phyloP scores from a whole-genome alignment of 2,797 vertebrate genomes.

The Antennarius maculatus region DNA sequence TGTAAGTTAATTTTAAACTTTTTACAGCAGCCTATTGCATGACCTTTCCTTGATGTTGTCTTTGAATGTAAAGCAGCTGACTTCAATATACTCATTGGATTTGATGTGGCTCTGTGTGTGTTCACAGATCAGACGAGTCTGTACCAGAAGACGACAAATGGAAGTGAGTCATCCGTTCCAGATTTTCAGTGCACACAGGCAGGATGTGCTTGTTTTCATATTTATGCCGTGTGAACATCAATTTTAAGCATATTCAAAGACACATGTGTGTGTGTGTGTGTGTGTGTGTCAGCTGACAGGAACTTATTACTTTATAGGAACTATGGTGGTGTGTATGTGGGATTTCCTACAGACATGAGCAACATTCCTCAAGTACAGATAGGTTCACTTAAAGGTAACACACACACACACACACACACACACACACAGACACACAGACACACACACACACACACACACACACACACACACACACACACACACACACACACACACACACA shows the following conservation, averaged over 20 bases:
- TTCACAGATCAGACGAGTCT: constrained; percentile 82
- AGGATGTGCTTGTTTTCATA: neutral
- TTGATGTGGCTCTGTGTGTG: constrained; percentile 26
- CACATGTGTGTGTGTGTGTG: neutral
- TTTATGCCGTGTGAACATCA: neutral
- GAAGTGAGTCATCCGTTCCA: constrained; percentile 59
- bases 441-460: no score
- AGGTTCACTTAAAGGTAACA: constrained; percentile 85
- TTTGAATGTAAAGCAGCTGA: constrained; percentile 5
- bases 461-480: no score
- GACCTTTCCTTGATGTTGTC: neutral
- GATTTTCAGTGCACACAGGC: no score
- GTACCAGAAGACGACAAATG: constrained; percentile 87
- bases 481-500: no score
- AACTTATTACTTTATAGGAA: constrained; percentile 75
- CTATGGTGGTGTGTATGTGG: constrained; percentile 94
- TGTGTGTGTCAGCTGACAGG: neutral
- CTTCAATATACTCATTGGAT: constrained; percentile 2
- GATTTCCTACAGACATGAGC: constrained; percentile 84
- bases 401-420: constrained; percentile 30
- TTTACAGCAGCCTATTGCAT: neutral
- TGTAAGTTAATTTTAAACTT: constrained; percentile 44
- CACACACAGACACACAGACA: no score
- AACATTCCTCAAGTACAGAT: constrained; percentile 79
- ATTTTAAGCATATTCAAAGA: neutral